phyloP scores from a whole-genome alignment of 35 echinoderm and acorn worm genomes.

The Diadema setosum region DNA sequence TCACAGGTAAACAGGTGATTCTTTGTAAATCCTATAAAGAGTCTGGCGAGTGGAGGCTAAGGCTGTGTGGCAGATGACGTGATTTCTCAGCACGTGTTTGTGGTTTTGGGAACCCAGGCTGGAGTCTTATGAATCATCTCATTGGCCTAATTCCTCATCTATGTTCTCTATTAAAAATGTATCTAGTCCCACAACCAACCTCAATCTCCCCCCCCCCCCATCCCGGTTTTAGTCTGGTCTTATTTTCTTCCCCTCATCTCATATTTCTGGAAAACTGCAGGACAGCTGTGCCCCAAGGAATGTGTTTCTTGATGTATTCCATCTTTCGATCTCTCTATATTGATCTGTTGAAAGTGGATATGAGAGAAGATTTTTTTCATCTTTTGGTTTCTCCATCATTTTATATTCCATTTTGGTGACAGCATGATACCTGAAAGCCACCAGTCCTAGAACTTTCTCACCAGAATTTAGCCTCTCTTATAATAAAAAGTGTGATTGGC shows the following conservation, averaged over 20 bases:
- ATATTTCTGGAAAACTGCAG: background rate
- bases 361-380: background rate
- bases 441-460: no score
- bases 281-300: background rate
- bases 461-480: no score
- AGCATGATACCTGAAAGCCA: no score
- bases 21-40: no score
- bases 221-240: background rate
- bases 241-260: background rate
- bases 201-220: background rate
- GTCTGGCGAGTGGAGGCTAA: no score
- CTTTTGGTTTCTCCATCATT: slow-evolving; percentile 2
- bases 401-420: no score
- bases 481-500: no score
- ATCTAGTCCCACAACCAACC: background rate
- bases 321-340: slow-evolving; percentile 1
- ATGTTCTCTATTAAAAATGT: background rate
- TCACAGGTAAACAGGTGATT: no score
- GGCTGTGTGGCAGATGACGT: no score
- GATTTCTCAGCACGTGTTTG: no score
- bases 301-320: background rate
- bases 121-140: background rate
- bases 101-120: no score
- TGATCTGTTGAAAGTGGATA: background rate
- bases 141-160: background rate